phyloP scores from a whole-genome alignment of 2,888 invertebrate species.

The Elmis aenea region DNA sequence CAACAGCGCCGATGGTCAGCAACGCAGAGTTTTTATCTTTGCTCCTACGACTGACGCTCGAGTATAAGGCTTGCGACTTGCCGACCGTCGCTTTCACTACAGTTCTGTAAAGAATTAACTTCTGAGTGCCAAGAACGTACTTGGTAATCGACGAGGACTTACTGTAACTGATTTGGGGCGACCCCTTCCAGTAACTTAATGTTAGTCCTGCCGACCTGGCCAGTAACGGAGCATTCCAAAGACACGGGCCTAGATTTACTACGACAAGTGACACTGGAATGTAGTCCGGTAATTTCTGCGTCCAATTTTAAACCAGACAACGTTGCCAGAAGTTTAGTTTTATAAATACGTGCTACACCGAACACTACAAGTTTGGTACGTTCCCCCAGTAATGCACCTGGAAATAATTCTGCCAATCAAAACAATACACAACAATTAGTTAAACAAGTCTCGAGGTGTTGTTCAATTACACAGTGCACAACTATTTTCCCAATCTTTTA shows the following conservation, averaged over 20 bases:
- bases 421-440: too few species aligned
- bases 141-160: constrained; percentile 35
- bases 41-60: constrained; percentile 70
- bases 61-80: constrained; percentile 88
- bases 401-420: too few species aligned
- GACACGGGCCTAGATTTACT: constrained; percentile 70
- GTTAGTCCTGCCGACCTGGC: constrained; percentile 87
- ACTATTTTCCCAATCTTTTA: too few species aligned
- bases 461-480: too few species aligned
- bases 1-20: constrained; percentile 81
- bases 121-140: constrained; percentile 11
- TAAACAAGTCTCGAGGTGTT: too few species aligned
- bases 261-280: constrained; percentile 87
- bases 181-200: constrained; percentile 87
- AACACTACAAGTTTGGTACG: constrained; percentile 77
- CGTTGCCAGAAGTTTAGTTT: constrained; percentile 81
- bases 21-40: constrained; percentile 78
- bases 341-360: constrained; percentile 81
- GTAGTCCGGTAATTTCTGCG: constrained; percentile 87
- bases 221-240: constrained; percentile 75
- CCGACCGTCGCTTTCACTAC: constrained; percentile 91
- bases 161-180: constrained; percentile 80
- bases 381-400: constrained; percentile 54
- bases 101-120: constrained; percentile 54
- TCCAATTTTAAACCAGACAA: constrained; percentile 91